Evolutionary conservation across 2,113 vertebrate genomes (phyloP).

Genomic region (Paradoxurus hermaphroditus): DNA sequence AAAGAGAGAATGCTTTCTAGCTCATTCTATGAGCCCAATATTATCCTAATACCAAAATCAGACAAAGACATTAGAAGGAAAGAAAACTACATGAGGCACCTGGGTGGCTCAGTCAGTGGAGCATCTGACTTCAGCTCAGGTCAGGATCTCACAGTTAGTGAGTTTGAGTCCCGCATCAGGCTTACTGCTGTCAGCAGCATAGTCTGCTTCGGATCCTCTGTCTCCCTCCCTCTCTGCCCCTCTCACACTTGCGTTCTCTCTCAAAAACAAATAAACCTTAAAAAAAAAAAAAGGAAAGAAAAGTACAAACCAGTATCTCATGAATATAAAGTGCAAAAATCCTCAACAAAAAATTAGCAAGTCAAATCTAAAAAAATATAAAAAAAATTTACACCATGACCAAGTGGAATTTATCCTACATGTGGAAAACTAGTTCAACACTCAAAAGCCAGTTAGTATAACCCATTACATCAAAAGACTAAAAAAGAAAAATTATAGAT

Average conservation of each 20-base stretch:
- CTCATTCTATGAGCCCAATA: background rate
- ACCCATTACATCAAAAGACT: background rate
- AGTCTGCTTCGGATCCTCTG: no score
- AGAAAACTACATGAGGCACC: background rate
- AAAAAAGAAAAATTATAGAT: background rate
- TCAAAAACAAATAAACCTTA: no score
- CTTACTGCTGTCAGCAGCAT: no score
- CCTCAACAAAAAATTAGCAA: background rate
- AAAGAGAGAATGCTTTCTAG: background rate
- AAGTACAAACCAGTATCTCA: background rate
- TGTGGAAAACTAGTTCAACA: background rate
- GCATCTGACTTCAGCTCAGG: no score
- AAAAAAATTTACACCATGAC: background rate
- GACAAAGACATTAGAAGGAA: background rate
- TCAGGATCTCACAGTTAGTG: no score
- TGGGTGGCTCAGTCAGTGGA: no score
- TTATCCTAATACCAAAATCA: background rate
- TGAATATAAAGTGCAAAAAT: background rate
- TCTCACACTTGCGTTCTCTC: no score
- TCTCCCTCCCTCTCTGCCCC: no score
- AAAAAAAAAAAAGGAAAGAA: background rate
- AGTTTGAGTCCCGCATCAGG: no score
- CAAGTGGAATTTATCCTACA: background rate
- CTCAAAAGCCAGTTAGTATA: background rate
- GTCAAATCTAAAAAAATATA: background rate